A percentile compares a stretch with the other conserved stretches of the same genome.
These are phyloP conservation scores for Himalopsyche anomala DNA, from an alignment of 2,888 invertebrate genomes.

Conservation along the genomic window DNA sequence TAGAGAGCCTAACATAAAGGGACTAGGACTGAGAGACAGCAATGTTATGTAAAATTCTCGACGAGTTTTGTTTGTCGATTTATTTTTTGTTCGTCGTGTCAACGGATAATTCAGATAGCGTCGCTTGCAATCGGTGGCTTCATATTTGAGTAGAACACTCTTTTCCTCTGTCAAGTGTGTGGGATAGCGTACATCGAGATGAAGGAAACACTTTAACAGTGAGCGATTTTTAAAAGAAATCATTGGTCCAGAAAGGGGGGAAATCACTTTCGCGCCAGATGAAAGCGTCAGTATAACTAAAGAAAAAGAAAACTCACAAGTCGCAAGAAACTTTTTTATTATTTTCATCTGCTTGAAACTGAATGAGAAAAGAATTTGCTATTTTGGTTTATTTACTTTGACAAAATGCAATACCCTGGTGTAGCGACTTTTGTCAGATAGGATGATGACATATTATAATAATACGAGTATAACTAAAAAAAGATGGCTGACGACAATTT, in stretches of 20 bases:
- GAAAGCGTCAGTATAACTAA: constrained; percentile 33
- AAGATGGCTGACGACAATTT: no score
- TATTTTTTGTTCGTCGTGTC: constrained; percentile 46
- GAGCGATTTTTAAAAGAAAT: constrained; percentile 38
- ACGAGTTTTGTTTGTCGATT: constrained; percentile 53
- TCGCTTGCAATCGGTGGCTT: constrained; percentile 39
- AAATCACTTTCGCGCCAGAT: constrained; percentile 26
- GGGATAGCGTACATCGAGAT: constrained; percentile 18
- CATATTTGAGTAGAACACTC: constrained; percentile 36
- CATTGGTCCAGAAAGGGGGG: constrained; percentile 37
- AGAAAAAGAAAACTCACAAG: constrained; percentile 11
- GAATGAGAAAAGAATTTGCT: neutral
- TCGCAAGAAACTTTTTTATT: constrained; percentile 15
- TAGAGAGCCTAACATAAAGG: constrained; percentile 48
- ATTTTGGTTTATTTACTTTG: neutral
- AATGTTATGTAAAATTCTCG: constrained; percentile 59
- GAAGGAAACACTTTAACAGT: constrained; percentile 36
- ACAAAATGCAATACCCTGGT: no score
- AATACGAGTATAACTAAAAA: no score
- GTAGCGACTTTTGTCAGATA: no score
- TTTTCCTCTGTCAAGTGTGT: constrained; percentile 41
- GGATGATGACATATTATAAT: no score
- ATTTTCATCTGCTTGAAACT: constrained; percentile 26
- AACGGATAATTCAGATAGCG: constrained; percentile 28
- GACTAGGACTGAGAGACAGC: constrained; percentile 11